Evolutionary conservation across 2,888 invertebrate species (phyloP), one percentile per base, ranked within the genome.

Genomic region (Rhorus exstirpatorius): DNA sequence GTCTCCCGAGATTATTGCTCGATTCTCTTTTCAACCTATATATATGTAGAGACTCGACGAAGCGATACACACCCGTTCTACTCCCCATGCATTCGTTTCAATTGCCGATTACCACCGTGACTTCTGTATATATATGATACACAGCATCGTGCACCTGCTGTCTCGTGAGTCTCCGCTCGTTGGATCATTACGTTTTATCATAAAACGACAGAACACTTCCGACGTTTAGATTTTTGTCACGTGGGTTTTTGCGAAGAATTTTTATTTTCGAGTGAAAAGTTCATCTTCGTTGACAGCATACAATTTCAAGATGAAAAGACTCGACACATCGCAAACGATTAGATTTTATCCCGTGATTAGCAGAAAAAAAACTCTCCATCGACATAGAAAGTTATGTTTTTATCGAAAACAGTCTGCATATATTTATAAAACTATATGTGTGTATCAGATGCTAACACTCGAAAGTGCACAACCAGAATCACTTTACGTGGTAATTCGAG

Each of bases 1-100:
- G 84, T 88, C 88, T 86, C 88, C 68, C 74, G 86, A 87, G 88
- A 88, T 86, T 71, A 77, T 75, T 78, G 83, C 79, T 60, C 75
- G 74, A 71, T 67, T 67, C 77, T 63, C 79, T 72, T 17, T 46
- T 14, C 19, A 17, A n/a, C 14, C 10, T 58, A 12, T 58, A 31
- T 19, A 31, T n/a, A 44, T 19, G 26, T 8, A 17, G 17, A 58
- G 79, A 60, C 31, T 65, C 78, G 24, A 76, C 58, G 65, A 58
- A 71, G 60, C 70, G 35, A 46, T 58, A 14, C 24, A 44, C 76
- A 46, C 72, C 19, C 72, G 46, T 53, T 49, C 60, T 71, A 8
- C 65, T 41, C 44, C 21, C 38, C 21, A 19, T 24, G 49, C 38
- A 41, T 67, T 79, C 79, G 60, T 83, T 72, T 46, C 67, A 79